phyloP scores from a whole-genome alignment of 2,888 invertebrate genomes.

The Phania funesta region DNA sequence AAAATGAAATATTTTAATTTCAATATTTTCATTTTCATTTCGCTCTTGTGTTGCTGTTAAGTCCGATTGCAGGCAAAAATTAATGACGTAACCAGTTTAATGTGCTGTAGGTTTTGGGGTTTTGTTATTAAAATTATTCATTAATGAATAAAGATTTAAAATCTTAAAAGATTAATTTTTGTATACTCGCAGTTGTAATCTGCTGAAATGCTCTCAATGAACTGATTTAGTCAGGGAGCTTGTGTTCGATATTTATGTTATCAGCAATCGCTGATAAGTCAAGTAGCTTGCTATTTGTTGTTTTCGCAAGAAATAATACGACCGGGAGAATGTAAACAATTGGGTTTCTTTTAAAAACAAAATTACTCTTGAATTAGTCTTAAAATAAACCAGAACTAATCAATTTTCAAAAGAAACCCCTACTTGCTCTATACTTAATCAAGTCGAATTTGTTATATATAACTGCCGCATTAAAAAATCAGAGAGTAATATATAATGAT shows the following conservation, averaged over 20 bases:
- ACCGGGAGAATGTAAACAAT: neutral
- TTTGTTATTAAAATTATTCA: neutral
- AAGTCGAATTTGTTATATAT: neutral
- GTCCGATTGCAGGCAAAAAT: neutral
- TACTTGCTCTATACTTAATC: neutral
- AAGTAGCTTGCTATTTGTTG: neutral
- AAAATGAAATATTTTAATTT: constrained; percentile 21
- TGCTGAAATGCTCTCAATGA: neutral
- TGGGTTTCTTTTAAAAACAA: neutral
- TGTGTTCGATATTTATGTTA: constrained; percentile 26
- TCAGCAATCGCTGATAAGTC: constrained; percentile 37
- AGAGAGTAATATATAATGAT: too few relatives aligned
- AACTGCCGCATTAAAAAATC: too few relatives aligned
- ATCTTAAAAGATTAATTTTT: neutral
- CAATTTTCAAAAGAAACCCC: neutral
- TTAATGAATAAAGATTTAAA: neutral
- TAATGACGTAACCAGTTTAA: neutral
- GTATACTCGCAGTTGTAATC: neutral
- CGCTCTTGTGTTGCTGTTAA: neutral
- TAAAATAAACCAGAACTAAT: neutral
- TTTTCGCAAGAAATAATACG: neutral
- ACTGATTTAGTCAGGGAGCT: constrained; percentile 1
- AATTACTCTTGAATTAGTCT: neutral
- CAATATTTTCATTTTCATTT: constrained; percentile 13
- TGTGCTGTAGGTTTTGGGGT: neutral